Evolutionary conservation across 2,797 vertebrate species (phyloP).

Genomic region (Serranus cabrilla): DNA sequence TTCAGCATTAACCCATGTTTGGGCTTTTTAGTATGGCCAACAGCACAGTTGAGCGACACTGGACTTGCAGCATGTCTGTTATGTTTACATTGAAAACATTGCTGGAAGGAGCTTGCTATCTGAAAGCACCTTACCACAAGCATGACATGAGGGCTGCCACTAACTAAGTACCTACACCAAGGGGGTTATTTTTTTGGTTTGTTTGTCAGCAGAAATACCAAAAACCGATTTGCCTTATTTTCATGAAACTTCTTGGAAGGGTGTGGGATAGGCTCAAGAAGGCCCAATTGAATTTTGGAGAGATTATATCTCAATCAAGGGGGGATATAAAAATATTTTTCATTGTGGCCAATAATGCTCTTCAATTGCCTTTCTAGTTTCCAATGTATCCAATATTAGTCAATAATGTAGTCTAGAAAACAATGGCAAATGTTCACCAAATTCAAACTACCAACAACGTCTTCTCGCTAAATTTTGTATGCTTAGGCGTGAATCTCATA

Average conservation of each 20-base stretch:
- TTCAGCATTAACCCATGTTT: conserved; percentile 1
- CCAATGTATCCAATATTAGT: background rate
- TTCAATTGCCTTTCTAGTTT: no score
- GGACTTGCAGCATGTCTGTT: background rate
- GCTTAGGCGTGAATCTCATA: background rate
- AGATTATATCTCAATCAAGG: no score
- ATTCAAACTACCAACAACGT: background rate
- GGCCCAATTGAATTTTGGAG: no score
- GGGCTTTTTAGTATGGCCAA: background rate
- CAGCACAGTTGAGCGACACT: background rate
- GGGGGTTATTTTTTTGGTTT: no score
- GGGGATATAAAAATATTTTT: no score
- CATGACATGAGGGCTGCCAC: background rate
- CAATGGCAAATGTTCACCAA: background rate
- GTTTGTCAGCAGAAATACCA: no score
- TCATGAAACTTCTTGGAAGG: no score
- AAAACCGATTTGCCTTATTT: no score
- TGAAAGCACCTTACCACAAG: conserved; percentile 2
- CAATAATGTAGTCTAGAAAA: background rate
- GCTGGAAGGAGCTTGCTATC: background rate
- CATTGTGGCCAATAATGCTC: no score
- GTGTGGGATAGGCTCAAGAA: no score
- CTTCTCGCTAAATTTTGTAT: background rate
- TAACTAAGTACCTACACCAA: background rate
- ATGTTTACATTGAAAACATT: background rate